phyloP scores from a whole-genome alignment of 2,113 vertebrate genomes.

The Xiphorhynchus elegans region DNA sequence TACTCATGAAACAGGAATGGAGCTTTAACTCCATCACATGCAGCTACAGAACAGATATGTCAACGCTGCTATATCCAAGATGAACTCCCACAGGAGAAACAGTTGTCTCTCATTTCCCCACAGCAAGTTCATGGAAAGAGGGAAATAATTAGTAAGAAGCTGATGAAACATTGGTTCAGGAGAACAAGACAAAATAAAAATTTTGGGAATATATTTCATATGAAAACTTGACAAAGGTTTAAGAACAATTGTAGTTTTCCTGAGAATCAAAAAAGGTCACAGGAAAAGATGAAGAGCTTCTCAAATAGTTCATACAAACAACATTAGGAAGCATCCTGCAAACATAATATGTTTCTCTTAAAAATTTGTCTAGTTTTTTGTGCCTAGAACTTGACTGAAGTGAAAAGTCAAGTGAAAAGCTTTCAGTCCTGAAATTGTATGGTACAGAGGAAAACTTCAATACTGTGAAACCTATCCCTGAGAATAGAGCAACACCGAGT shows the following conservation, averaged over 20 bases:
- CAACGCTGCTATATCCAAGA: neutral
- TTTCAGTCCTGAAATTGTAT: neutral
- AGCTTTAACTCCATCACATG: neutral
- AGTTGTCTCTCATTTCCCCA: neutral
- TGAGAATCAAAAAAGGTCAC: neutral
- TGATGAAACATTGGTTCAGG: neutral
- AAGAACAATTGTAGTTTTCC: neutral
- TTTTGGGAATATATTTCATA: neutral
- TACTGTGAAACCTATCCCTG: neutral
- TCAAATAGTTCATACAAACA: neutral
- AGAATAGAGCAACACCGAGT: neutral
- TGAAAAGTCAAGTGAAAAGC: neutral
- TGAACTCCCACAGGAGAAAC: neutral
- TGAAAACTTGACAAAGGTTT: neutral
- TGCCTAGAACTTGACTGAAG: neutral
- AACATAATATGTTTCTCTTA: fast-evolving
- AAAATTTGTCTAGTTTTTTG: neutral
- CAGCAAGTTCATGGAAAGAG: neutral
- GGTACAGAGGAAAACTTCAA: neutral
- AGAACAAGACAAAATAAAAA: neutral
- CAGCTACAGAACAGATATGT: neutral
- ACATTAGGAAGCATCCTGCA: neutral
- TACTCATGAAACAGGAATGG: neutral
- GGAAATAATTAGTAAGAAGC: neutral
- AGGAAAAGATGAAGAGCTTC: neutral